Conservation (phyloP, 2,113 vertebrate species). For the Ophthalmolycus amberensis region DNA sequence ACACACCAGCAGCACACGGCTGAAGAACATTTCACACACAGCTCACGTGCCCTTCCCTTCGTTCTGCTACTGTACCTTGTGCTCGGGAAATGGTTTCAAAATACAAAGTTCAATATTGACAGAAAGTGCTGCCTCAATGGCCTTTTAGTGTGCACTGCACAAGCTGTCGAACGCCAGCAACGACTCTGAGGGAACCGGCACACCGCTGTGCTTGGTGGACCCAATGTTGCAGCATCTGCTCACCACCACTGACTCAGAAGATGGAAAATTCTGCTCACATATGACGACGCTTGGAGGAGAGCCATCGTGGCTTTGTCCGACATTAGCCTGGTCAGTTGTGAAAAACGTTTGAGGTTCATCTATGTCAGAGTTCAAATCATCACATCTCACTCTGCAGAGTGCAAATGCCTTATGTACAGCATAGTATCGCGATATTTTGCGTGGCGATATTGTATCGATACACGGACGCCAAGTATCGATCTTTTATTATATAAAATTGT, state of each 20-base stretch:
- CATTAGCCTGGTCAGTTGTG: not conserved
- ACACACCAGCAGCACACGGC: constrained; percentile 27
- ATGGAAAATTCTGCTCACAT: constrained; percentile 13
- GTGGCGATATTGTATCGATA: too few relatives aligned
- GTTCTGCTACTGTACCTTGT: constrained; percentile 28
- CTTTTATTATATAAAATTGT: too few relatives aligned
- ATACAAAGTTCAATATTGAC: constrained; percentile 66
- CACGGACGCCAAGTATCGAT: too few relatives aligned
- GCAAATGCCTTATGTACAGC: not conserved
- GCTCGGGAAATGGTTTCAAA: constrained; percentile 48
- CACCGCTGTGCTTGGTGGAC: not conserved
- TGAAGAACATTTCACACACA: constrained; percentile 45
- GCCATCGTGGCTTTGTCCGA: not conserved
- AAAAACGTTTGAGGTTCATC: not conserved
- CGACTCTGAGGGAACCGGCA: constrained; percentile 39
- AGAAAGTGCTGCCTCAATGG: constrained; percentile 42
- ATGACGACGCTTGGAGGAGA: not conserved
- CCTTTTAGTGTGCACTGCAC: constrained; percentile 1
- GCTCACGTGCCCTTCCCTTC: constrained; percentile 33
- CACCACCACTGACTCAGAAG: not conserved
- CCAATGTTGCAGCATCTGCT: constrained; percentile 3
- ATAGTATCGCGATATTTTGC: too few relatives aligned
- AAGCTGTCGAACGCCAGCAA: constrained; percentile 1
- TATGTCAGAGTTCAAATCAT: not conserved
- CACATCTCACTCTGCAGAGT: too few relatives aligned